Evolutionary conservation across 2,113 vertebrate genomes (phyloP).

Genomic region (Oriolus oriolus): DNA sequence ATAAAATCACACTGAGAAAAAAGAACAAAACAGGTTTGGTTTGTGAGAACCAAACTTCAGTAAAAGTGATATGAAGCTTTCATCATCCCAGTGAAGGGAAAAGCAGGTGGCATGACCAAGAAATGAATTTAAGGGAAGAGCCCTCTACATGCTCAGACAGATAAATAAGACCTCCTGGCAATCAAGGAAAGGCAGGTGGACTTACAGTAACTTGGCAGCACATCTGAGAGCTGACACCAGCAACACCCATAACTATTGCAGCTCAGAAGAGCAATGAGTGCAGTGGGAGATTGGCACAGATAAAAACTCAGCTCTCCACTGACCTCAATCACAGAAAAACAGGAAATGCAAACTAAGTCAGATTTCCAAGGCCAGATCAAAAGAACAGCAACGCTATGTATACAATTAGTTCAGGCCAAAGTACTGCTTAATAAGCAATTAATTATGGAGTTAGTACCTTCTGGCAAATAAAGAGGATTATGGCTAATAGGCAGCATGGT

Average conservation of each 20-base stretch:
- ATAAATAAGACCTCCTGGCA: neutral
- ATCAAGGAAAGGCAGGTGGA: neutral
- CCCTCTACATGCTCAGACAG: neutral
- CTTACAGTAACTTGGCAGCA: neutral
- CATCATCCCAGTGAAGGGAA: neutral
- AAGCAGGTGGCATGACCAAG: neutral
- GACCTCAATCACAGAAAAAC: neutral
- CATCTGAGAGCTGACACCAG: neutral
- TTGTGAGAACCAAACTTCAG: neutral
- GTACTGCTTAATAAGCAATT: neutral
- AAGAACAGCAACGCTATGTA: neutral
- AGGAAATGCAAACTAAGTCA: neutral
- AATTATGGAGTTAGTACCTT: neutral
- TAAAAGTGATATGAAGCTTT: neutral
- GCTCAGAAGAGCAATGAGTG: neutral
- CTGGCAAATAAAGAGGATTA: neutral
- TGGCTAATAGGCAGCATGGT: neutral
- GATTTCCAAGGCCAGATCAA: neutral
- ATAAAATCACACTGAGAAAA: neutral
- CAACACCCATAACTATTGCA: neutral
- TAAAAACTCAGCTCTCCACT: neutral
- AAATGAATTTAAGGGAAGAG: neutral
- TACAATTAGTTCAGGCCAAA: neutral
- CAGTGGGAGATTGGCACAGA: neutral
- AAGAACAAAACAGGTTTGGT: neutral